Percentiles rank a stretch among this genome's conserved stretches.
phyloP scores from a whole-genome alignment of 2,797 vertebrate species.

The Phalanger gymnotis region DNA sequence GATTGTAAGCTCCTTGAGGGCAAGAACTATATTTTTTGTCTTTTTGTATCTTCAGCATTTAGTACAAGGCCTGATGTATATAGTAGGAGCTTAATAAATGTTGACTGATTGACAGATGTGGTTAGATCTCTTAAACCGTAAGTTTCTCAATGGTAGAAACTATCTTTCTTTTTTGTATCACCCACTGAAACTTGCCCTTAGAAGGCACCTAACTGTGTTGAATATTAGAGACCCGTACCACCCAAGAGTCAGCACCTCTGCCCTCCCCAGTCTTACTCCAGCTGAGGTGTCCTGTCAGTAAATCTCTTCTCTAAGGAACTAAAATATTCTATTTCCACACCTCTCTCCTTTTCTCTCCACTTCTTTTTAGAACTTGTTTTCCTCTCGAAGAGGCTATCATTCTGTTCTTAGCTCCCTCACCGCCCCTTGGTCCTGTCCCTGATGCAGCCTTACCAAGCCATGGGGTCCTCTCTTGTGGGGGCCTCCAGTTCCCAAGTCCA shows the following conservation, averaged over 20 bases:
- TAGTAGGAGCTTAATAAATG: not conserved
- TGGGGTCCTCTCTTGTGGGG: conserved; percentile 50
- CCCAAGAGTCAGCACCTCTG: not conserved
- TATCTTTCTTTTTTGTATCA: not conserved
- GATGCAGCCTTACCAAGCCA: not conserved
- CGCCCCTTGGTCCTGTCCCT: not conserved
- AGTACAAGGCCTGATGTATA: not conserved
- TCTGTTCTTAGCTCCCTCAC: not conserved
- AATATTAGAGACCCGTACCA: not conserved
- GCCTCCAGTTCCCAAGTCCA: conserved; percentile 59
- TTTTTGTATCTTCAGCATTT: not conserved
- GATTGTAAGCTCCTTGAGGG: not conserved
- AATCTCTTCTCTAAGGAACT: not conserved
- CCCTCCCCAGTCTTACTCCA: not conserved
- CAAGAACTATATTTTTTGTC: not conserved
- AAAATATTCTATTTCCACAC: not conserved
- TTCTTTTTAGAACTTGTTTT: not conserved
- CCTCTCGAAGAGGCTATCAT: not conserved
- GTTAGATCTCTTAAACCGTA: not conserved
- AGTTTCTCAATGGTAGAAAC: not conserved
- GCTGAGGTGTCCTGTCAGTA: not conserved
- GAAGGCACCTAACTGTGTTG: not conserved
- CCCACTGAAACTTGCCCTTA: not conserved
- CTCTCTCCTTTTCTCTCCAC: not conserved
- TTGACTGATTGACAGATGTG: not conserved